Conservation (phyloP, 2,888 invertebrate species). For the Plutella xylostella region DNA sequence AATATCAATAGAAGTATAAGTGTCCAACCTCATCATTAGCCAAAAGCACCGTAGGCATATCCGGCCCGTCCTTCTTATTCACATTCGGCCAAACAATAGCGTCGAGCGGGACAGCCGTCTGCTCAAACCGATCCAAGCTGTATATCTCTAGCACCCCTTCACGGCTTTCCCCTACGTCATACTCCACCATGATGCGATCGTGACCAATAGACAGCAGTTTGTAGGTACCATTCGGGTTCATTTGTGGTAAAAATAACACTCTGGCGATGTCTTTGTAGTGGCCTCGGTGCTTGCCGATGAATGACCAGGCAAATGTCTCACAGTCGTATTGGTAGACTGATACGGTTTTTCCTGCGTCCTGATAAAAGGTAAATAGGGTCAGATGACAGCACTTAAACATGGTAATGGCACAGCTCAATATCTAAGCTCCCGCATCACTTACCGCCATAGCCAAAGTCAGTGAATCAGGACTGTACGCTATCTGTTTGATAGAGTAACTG, state of each 20-base stretch:
- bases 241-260: slow-evolving; percentile 63
- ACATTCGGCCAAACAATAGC: slow-evolving; percentile 47
- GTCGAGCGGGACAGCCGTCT: slow-evolving; percentile 69
- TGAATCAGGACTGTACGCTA: slow-evolving; percentile 65
- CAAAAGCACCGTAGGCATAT: slow-evolving; percentile 60
- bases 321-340: slow-evolving; percentile 57
- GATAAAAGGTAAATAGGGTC: too few relatives aligned
- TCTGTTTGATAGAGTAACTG: slow-evolving; percentile 47
- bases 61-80: slow-evolving; percentile 24
- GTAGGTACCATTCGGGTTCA: slow-evolving; percentile 34
- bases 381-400: background rate
- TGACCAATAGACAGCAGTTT: slow-evolving; percentile 41
- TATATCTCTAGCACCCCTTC: slow-evolving; percentile 43
- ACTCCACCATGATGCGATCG: slow-evolving; percentile 60
- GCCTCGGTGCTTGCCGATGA: slow-evolving; percentile 71
- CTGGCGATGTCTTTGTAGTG: slow-evolving; percentile 71
- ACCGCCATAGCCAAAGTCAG: slow-evolving; percentile 70
- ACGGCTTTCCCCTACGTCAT: slow-evolving; percentile 60
- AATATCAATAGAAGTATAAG: too few relatives aligned
- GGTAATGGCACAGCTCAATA: background rate
- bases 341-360: slow-evolving; percentile 68
- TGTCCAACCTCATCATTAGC: slow-evolving; percentile 71
- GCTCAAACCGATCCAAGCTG: slow-evolving; percentile 72
- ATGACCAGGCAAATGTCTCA: slow-evolving; percentile 49
- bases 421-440: slow-evolving; percentile 26